These are phyloP conservation scores for Cisticola juncidis DNA, from an alignment of 2,113 vertebrate genomes.

Conservation along the genomic window DNA sequence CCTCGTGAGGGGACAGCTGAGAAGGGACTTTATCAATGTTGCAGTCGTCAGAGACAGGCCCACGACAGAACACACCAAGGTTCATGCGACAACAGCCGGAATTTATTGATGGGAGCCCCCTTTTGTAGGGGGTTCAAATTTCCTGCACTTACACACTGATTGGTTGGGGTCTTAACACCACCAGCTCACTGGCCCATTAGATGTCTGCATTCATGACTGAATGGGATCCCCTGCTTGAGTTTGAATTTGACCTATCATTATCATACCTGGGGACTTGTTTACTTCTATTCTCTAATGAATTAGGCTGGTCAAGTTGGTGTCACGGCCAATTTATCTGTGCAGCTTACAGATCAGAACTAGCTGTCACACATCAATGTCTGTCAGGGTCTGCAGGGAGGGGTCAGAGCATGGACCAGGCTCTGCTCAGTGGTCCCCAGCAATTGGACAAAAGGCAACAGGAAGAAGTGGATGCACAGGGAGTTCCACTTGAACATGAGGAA, in stretches of 20 bases:
- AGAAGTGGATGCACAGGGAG: not conserved
- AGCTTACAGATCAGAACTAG: not conserved
- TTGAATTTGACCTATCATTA: not conserved
- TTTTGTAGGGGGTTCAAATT: not conserved
- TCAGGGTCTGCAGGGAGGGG: not conserved
- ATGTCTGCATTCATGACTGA: not conserved
- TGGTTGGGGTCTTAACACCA: not conserved
- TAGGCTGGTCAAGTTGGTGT: not conserved
- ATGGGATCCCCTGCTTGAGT: not conserved
- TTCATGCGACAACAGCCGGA: fast-evolving
- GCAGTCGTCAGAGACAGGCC: not conserved
- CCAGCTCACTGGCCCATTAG: not conserved
- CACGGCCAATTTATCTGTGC: not conserved
- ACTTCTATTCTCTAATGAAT: not conserved
- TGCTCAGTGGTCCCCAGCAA: not conserved
- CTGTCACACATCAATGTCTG: not conserved
- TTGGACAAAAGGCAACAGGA: not conserved
- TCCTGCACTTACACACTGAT: not conserved
- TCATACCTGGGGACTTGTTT: not conserved
- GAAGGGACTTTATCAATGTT: not conserved
- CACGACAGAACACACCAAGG: not conserved
- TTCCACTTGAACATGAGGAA: not conserved
- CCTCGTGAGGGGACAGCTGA: fast-evolving
- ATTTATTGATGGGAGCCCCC: not conserved
- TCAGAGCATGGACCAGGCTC: not conserved